Percentiles rank a stretch among this genome's conserved stretches.
phyloP scores from a whole-genome alignment of 2,113 vertebrate genomes.

The Chrysemys picta region DNA sequence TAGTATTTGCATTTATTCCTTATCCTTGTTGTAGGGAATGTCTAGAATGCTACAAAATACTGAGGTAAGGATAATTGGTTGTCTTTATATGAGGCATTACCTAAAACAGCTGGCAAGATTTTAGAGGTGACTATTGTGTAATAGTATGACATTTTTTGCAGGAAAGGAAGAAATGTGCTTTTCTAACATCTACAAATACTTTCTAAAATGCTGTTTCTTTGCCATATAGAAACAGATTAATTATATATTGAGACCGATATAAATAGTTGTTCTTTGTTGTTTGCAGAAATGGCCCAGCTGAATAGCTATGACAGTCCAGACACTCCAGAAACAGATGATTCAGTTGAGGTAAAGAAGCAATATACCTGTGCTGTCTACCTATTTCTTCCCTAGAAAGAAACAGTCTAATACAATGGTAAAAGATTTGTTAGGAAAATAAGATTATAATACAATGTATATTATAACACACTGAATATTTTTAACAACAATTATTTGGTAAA shows the following conservation, averaged over 20 bases:
- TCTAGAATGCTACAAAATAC: neutral
- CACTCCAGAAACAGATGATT: slow-evolving; percentile 94
- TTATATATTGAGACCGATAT: slow-evolving; percentile 68
- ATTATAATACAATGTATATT: neutral
- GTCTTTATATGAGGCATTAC: slow-evolving; percentile 9
- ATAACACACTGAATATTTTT: slow-evolving; percentile 52
- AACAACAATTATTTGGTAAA: slow-evolving; percentile 9
- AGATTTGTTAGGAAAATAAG: neutral
- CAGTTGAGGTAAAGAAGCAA: slow-evolving; percentile 86
- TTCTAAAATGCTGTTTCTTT: slow-evolving; percentile 53
- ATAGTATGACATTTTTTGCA: slow-evolving; percentile 36
- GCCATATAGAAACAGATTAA: slow-evolving; percentile 62
- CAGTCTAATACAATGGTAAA: slow-evolving; percentile 33
- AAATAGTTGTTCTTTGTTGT: slow-evolving; percentile 63
- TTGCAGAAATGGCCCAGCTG: slow-evolving; percentile 96
- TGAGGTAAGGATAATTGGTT: slow-evolving; percentile 48
- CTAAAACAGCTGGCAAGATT: neutral
- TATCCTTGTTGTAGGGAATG: slow-evolving; percentile 32
- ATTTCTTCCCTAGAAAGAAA: slow-evolving; percentile 31
- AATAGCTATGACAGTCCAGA: slow-evolving; percentile 96
- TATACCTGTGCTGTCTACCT: slow-evolving; percentile 47
- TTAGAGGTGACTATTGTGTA: slow-evolving; percentile 55
- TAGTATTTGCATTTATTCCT: slow-evolving; percentile 3
- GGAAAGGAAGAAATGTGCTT: neutral
- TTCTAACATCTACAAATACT: neutral